Base-by-base conservation (phyloP, 2,113 vertebrate genomes). In the Reinhardtius hippoglossoides region DNA sequence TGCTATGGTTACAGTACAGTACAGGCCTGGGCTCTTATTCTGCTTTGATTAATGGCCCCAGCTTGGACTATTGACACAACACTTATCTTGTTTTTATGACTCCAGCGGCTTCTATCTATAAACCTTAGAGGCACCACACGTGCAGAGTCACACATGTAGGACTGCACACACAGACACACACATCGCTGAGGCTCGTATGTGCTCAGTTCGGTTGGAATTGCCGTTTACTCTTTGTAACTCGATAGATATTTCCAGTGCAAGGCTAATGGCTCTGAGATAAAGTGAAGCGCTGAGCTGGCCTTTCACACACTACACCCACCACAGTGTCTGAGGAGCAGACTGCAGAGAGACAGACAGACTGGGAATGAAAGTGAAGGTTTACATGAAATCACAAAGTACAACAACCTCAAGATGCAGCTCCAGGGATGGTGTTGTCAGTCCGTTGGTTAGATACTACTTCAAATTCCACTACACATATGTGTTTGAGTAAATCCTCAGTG, bases 1-100 rank as follows among this genome's bases (percentile, higher is more conserved):
- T 79, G 37, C 58, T 26, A 13, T 52, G 62, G 80, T 78, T 87
- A 81, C 89, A 80, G 80, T 61, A 18, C 46, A 71, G 70, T 72
- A 50, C 46, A 18, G 18, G 46, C 16, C 37, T 24, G 55, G 55
- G 59, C 75, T 74, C 68, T 86, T 78, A 74, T 85, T 85, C 68
- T 67, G 60, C 78, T 67, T 18, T 85, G 94, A 94, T 93, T 92
- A 91, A 94, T 89, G 89, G 78, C 65, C 61, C 64, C 75, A 73
- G 82, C 63, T 86, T 84, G 83, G 81, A 85, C 82, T 94, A 93
- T 93, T 92, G 94, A 92, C 92, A 95, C 88, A 91, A 84, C 91
- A 90, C 88, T 95, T 93, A 92, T 85, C 84, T 90, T 85, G 83
- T 74, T 85, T 93, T 94, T 93, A 93, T 92, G 91, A 90, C 83